Evolutionary conservation across 2,113 vertebrate species (phyloP), one percentile per base, ranked within the genome.

Genomic region (Boulengeromyrus knoepffleri): DNA sequence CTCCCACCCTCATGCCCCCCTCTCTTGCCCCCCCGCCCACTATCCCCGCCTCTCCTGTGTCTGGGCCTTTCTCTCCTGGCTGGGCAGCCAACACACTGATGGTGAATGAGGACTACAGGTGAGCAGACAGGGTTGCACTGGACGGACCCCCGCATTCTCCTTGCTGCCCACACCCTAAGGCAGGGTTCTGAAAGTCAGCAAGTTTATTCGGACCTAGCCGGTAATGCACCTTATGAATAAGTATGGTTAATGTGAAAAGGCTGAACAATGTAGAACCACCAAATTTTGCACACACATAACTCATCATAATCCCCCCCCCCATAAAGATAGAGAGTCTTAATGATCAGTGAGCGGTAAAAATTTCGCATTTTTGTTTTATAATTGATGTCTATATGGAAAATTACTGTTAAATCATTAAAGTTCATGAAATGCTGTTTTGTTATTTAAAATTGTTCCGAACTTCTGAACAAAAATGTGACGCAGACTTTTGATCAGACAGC

Each of bases 61-160:
- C 94, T 91, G 93, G 91, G 91, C 95, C 95, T 83, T 97, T 96
- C 93, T 95, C 96, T 31, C 96, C 96, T 7, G 96, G 95, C 89
- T 96, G 96, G 96, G 96, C 96, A 0, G 96, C 96, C 53, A 96
- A 95, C 94, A 95, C 93, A 0, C 94, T 96, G 88, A 96, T 96
- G 95, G 95, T 96, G 92, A 96, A 96, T 83, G 96, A 96, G 91
- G 96, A 96, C 92, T 96, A 96, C 94, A 96, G 96, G 96, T 96
- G 86, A 90, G 90, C 31, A 9, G 52, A 66, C 24, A 21, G 2
- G 27, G 21, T 19, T 17, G 3, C 4, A 5, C 39, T 19, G 6
- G 17, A 19, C 1, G 19, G 24, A 1, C n/a, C 88, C 19, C 39
- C 42, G 4, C 36, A 46, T 84, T 42, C 42, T 46, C 21, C 7